Evolutionary conservation across 2,797 vertebrate species (phyloP).

Genomic region (Lepus oiostolus): DNA sequence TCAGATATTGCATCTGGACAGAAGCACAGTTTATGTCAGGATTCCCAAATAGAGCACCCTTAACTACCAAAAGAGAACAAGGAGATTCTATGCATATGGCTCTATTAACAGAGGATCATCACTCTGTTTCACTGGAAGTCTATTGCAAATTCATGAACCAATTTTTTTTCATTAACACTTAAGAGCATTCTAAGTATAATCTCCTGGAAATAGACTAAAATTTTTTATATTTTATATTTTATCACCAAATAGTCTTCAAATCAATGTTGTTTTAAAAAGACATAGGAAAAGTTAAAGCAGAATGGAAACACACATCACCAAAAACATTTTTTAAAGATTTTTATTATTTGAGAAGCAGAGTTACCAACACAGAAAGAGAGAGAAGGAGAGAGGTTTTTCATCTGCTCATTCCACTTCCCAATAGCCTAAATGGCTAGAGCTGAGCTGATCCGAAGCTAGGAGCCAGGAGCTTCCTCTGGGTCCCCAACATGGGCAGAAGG

Average conservation of each 20-base stretch:
- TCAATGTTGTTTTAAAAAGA: neutral
- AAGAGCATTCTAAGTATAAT: neutral
- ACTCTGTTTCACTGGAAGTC: neutral
- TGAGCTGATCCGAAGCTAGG: too few relatives aligned
- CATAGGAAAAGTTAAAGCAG: neutral
- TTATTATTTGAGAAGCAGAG: too few relatives aligned
- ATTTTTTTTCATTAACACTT: neutral
- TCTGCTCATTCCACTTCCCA: too few relatives aligned
- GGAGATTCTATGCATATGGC: neutral
- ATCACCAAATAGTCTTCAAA: neutral
- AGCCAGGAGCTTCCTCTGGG: too few relatives aligned
- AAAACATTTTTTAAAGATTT: too few relatives aligned
- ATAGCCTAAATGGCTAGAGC: too few relatives aligned
- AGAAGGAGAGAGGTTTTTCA: too few relatives aligned
- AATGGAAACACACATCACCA: neutral
- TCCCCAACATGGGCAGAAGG: too few relatives aligned
- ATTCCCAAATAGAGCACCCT: neutral
- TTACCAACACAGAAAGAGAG: too few relatives aligned
- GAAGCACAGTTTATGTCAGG: neutral
- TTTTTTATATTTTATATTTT: neutral
- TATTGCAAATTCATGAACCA: neutral
- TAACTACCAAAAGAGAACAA: neutral
- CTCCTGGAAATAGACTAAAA: neutral
- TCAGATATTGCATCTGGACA: neutral
- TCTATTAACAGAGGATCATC: neutral